Conservation (phyloP, 2,113 vertebrate genomes). For the Cepphus grylle region DNA sequence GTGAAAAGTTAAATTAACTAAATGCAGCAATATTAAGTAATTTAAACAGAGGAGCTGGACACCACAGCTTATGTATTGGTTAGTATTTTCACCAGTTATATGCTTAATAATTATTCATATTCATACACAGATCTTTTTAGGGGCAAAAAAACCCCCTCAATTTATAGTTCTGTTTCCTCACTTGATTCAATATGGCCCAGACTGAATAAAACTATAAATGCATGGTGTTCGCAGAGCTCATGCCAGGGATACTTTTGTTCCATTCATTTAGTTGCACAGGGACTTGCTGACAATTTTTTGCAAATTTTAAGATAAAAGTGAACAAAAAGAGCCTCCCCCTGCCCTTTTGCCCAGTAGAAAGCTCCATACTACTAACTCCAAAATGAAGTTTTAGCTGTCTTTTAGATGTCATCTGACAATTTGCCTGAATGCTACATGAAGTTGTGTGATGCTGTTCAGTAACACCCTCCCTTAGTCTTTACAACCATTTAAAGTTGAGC, state of each 20-base stretch:
- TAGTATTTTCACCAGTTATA: background rate
- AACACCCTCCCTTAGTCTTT: background rate
- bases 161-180: background rate
- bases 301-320: background rate
- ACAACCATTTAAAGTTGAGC: background rate
- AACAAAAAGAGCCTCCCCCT: background rate
- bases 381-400: background rate
- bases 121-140: background rate
- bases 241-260: background rate
- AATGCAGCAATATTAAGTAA: background rate
- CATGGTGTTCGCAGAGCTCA: background rate
- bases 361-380: background rate
- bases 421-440: background rate
- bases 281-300: background rate
- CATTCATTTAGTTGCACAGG: background rate
- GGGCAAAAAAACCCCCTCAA: background rate
- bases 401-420: background rate
- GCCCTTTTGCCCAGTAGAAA: background rate
- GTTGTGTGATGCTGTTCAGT: background rate
- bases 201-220: background rate
- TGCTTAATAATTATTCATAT: background rate
- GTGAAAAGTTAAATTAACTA: background rate
- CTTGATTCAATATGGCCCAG: background rate
- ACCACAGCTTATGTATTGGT: background rate
- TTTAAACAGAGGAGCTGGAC: background rate